Base-by-base conservation (phyloP, 2,888 invertebrate species). In the Sicus ferrugineus region DNA sequence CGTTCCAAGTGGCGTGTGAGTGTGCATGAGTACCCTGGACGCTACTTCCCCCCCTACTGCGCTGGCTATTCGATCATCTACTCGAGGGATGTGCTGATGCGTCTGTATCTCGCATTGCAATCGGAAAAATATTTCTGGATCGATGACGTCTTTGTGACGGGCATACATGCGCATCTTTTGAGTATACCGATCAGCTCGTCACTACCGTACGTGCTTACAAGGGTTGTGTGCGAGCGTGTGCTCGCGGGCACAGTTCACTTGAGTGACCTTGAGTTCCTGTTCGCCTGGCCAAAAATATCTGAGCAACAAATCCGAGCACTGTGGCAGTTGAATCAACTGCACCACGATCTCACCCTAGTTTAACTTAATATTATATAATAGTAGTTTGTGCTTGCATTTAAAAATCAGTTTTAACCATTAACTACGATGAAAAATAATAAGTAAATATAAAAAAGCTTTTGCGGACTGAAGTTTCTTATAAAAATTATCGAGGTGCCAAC, bases 111-210 rank as follows among this genome's bases (percentile, higher is more conserved):
- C 67, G 87, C 88, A 59, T 91, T 91, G 1, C 89, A 90, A 77
- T 85, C 83, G 7, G 84, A 87, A 3, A 89, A 88, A 2, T 93
- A 91, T 80, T 93, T 94, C 85, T 94, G 94, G 94, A 91, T 94
- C 63, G 94, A 94, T 80, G 94, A 94, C 82, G 92, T 92, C 42
- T 92, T 91, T 77, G 87, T 94, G 46, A 93, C 94, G 0, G 94
- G 93, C 28, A 86, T 89, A 0, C 79, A 90, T 68, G 87, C 88
- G 14, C 84, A 86, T 75, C 84, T 86, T 73, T 84, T 85, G 48
- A 88, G 88, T 77, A 81, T 87, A 62, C 86, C 86, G 19, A 87
- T 88, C 75, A 87, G 87, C 30, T 81, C 76, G 61, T 75, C 81
- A 64, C 48, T 72, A 52, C 74, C 77, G 16, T 79, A 77, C 73